These are phyloP conservation scores for Scophthalmus maximus DNA, from an alignment of 2,113 vertebrate species.

Conservation along the genomic window DNA sequence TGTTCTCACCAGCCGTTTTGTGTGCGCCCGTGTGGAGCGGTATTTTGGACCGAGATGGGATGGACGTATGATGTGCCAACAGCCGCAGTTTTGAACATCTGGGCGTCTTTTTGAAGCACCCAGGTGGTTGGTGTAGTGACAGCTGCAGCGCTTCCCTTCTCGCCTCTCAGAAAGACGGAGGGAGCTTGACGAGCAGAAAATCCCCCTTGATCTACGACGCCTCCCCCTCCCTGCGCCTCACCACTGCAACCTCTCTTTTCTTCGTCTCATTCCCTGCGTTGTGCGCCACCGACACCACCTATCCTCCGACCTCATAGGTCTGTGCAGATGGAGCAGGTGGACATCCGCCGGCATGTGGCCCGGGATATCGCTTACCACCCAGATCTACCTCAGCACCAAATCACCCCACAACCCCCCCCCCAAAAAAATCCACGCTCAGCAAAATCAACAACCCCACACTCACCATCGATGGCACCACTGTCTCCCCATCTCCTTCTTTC, in stretches of 20 bases:
- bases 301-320: neutral
- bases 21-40: neutral
- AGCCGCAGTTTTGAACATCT: conserved; percentile 72
- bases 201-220: conserved; percentile 60
- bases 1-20: conserved; percentile 58
- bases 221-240: conserved; percentile 1
- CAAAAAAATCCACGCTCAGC: no score
- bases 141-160: conserved; percentile 70
- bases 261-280: neutral
- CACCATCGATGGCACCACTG: no score
- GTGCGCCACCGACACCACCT: conserved; percentile 6
- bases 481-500: no score
- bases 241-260: conserved; percentile 18
- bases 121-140: conserved; percentile 71
- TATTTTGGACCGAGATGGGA: neutral
- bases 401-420: no score
- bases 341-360: conserved; percentile 78
- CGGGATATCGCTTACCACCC: no score
- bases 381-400: neutral
- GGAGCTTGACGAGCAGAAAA: conserved; percentile 72
- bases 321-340: conserved; percentile 83
- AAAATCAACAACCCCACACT: no score
- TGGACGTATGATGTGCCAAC: conserved; percentile 19
- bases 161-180: conserved; percentile 57
- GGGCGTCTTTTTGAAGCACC: conserved; percentile 77